A percentile compares a stretch with the other conserved stretches of the same genome.
phyloP scores from a whole-genome alignment of 2,888 invertebrate species.

The Drosophila flavopinicola region DNA sequence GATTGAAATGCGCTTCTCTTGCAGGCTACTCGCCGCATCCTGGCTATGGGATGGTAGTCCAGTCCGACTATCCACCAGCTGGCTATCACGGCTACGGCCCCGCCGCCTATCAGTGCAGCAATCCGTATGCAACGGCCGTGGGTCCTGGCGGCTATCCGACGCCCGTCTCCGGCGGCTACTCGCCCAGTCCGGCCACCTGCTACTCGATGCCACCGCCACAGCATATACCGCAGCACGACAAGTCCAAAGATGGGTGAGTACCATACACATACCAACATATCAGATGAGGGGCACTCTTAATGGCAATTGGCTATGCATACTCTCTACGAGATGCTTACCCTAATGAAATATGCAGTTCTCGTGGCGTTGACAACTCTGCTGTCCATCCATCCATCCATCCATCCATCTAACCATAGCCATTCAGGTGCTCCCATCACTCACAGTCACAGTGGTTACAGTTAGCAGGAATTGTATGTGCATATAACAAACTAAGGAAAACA shows the following conservation, averaged over 20 bases:
- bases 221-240: conserved; percentile 91
- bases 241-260: conserved; percentile 86
- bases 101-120: conserved; percentile 86
- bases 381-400: not conserved
- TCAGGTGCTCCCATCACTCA: conserved; percentile 28
- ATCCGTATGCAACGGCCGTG: conserved; percentile 85
- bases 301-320: too few species aligned
- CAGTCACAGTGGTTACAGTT: conserved; percentile 4
- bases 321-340: too few species aligned
- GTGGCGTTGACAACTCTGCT: conserved; percentile 21
- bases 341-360: conserved; percentile 68
- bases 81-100: conserved; percentile 89
- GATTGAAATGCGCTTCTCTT: not conserved
- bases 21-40: conserved; percentile 94
- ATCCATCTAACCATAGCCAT: conserved; percentile 4
- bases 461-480: too few species aligned
- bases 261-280: not conserved
- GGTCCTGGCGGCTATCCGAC: conserved; percentile 87
- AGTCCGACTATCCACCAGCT: conserved; percentile 92
- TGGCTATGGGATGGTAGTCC: conserved; percentile 91
- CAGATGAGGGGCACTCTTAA: too few species aligned
- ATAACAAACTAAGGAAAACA: too few species aligned
- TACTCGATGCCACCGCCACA: conserved; percentile 96
- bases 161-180: conserved; percentile 89
- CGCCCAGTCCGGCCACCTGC: conserved; percentile 88